A percentile compares a stretch with the other conserved stretches of the same genome.
phyloP scores from a whole-genome alignment of 2,888 invertebrate species.

The Chalcis sispes region DNA sequence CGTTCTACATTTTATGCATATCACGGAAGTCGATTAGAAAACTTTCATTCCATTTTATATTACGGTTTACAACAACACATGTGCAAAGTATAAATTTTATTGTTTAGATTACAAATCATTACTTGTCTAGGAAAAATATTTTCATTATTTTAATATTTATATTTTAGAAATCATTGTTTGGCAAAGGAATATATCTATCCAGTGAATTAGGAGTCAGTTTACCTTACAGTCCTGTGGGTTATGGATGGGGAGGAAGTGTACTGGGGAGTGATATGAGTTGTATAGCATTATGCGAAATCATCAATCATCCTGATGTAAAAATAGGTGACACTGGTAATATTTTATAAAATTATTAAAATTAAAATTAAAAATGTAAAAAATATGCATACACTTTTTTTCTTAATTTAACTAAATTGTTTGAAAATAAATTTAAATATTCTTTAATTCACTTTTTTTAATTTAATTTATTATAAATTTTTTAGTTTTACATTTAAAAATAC shows the following conservation, averaged over 20 bases:
- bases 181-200: constrained; percentile 86
- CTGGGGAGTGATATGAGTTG: constrained; percentile 87
- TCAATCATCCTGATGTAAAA: constrained; percentile 82
- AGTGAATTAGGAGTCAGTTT: constrained; percentile 85
- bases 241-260: constrained; percentile 86
- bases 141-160: no score
- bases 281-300: constrained; percentile 88
- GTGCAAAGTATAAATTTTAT: constrained; percentile 77
- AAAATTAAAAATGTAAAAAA: not conserved
- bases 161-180: constrained; percentile 79
- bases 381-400: constrained; percentile 14
- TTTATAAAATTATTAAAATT: not conserved
- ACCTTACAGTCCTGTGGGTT: constrained; percentile 84
- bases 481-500: no score
- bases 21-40: constrained; percentile 88
- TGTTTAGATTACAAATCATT: constrained; percentile 6
- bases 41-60: constrained; percentile 88
- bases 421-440: no score
- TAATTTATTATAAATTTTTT: no score
- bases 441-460: no score
- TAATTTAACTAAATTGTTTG: no score
- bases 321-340: constrained; percentile 68
- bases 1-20: constrained; percentile 83
- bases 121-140: not conserved
- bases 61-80: constrained; percentile 86